These are phyloP conservation scores for Nanorana parkeri DNA, from an alignment of 2,113 vertebrate genomes.

Conservation along the genomic window DNA sequence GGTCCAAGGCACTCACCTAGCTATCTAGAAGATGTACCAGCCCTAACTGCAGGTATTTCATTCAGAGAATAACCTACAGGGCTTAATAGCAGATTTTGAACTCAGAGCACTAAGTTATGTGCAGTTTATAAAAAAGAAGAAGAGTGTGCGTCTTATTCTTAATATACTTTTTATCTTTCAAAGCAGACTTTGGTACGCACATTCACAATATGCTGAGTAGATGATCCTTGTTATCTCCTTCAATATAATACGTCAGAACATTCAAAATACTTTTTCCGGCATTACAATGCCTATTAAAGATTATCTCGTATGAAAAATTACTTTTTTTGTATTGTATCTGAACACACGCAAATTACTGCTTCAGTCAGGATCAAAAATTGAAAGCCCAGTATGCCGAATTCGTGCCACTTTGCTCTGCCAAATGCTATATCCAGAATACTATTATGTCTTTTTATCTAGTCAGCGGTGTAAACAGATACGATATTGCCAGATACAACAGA, in stretches of 20 bases:
- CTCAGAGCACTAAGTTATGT: neutral
- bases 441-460: slow-evolving; percentile 33
- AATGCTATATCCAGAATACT: slow-evolving; percentile 14
- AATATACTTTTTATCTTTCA: slow-evolving; percentile 17
- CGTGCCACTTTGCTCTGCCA: neutral
- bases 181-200: slow-evolving; percentile 5
- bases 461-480: slow-evolving; percentile 1
- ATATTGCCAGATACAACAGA: slow-evolving; percentile 24
- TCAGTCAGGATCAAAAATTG: neutral
- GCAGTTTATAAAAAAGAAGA: neutral
- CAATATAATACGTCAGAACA: slow-evolving; percentile 17
- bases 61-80: neutral
- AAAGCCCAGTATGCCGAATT: neutral
- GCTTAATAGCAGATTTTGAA: slow-evolving; percentile 1
- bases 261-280: neutral
- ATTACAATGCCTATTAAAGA: neutral
- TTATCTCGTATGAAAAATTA: neutral
- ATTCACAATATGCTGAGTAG: slow-evolving; percentile 26
- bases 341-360: slow-evolving; percentile 20
- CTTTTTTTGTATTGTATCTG: slow-evolving; percentile 9
- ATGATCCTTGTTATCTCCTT: slow-evolving; percentile 23
- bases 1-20: no score
- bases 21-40: no score
- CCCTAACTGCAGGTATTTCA: no score
- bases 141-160: slow-evolving; percentile 2